These are phyloP conservation scores for Enoplolaimus lenunculus DNA, from an alignment of 2,888 invertebrate species.

Conservation along the genomic window DNA sequence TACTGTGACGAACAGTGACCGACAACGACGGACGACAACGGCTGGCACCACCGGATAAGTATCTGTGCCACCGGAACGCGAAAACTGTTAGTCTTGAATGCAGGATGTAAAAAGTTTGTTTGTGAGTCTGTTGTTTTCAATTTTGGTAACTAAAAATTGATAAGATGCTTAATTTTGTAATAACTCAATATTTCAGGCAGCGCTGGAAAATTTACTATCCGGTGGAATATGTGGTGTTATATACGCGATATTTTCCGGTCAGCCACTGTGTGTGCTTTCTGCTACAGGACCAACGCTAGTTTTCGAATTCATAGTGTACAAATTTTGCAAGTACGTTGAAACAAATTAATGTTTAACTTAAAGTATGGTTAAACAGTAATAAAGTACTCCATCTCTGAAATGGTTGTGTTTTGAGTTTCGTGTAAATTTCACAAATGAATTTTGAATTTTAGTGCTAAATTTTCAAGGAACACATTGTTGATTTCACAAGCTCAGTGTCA, in stretches of 20 bases:
- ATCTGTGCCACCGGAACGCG: slow-evolving; percentile 40
- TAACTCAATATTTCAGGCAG: slow-evolving; percentile 24
- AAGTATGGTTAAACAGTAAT: too few relatives aligned
- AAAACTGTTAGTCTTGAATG: slow-evolving; percentile 36
- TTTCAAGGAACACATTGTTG: too few relatives aligned
- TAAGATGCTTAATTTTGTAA: too few relatives aligned
- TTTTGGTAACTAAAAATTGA: not conserved
- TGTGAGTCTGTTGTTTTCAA: slow-evolving; percentile 38
- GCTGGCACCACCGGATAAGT: too few relatives aligned
- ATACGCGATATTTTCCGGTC: slow-evolving; percentile 33
- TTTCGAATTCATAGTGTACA: slow-evolving; percentile 41
- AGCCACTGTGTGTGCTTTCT: slow-evolving; percentile 35
- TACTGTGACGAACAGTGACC: too few relatives aligned
- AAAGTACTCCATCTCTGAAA: too few relatives aligned
- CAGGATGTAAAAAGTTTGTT: slow-evolving; percentile 40
- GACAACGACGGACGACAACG: too few relatives aligned
- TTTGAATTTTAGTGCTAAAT: too few relatives aligned
- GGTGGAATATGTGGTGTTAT: slow-evolving; percentile 34
- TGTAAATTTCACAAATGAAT: too few relatives aligned
- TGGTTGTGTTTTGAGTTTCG: too few relatives aligned
- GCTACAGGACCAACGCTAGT: slow-evolving; percentile 38
- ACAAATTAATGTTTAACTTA: too few relatives aligned
- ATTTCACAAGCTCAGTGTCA: too few relatives aligned
- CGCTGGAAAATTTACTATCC: slow-evolving; percentile 33
- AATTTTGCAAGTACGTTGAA: slow-evolving; percentile 40